A percentile compares a stretch with the other conserved stretches of the same genome.
These are phyloP conservation scores for Phylloscopus whistleri DNA, from an alignment of 2,113 vertebrate species.

Conservation along the genomic window DNA sequence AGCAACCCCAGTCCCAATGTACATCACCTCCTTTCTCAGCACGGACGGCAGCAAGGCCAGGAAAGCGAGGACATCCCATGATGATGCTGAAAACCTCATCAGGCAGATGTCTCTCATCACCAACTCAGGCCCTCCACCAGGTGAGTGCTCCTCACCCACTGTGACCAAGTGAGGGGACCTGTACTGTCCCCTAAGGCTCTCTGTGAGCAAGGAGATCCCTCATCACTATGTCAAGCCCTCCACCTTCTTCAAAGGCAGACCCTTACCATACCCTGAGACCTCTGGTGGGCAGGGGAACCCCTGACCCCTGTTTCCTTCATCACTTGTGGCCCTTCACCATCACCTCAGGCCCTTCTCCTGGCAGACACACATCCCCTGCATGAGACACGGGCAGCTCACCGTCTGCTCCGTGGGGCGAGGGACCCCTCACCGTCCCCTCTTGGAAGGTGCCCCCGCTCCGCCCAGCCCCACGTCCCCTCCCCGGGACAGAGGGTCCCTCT, in stretches of 20 bases:
- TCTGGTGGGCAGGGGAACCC: fast-evolving
- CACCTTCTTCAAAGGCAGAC: not conserved
- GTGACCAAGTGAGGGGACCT: fast-evolving
- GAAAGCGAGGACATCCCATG: not conserved
- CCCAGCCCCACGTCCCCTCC: not conserved
- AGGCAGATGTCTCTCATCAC: not conserved
- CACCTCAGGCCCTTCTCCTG: not conserved
- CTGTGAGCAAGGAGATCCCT: not conserved
- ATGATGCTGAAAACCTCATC: fast-evolving
- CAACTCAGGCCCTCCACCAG: not conserved
- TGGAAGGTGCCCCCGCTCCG: not conserved
- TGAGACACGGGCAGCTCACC: not conserved
- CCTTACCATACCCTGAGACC: too few relatives aligned
- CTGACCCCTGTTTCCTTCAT: not conserved
- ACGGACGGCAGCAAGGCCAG: fast-evolving
- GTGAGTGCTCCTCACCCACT: not conserved
- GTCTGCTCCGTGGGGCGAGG: not conserved
- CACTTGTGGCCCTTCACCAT: not conserved
- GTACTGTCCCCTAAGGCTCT: not conserved
- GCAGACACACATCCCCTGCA: not conserved
- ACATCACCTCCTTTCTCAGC: not conserved
- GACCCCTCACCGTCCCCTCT: not conserved
- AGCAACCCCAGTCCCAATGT: not conserved
- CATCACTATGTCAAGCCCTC: not conserved
- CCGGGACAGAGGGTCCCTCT: not conserved